Percentiles rank a stretch among this genome's conserved stretches.
Conservation (phyloP, 2,888 invertebrate genomes). For the Elgonia sp. region DNA sequence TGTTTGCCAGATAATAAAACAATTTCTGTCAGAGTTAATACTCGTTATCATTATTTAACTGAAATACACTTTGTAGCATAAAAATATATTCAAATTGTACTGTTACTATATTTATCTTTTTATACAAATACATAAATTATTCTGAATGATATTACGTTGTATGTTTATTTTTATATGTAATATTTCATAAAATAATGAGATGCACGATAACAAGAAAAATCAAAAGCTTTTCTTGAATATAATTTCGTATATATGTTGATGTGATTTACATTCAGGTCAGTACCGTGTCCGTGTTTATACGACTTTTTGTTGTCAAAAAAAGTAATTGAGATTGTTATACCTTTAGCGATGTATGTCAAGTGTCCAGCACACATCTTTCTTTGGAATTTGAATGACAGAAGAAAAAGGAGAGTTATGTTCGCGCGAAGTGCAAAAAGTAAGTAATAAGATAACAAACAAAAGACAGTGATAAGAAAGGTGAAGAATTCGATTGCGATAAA, state of each 20-base stretch:
- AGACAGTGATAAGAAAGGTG: conserved; percentile 27
- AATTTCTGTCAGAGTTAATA: too few species aligned
- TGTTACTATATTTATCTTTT: too few species aligned
- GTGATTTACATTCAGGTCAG: conserved; percentile 23
- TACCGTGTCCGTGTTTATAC: conserved; percentile 8
- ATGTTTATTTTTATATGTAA: too few species aligned
- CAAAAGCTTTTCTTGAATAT: too few species aligned
- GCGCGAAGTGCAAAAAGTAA: conserved; percentile 29
- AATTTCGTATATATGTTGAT: conserved; percentile 11
- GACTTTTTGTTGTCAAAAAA: conserved; percentile 35
- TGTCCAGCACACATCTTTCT: conserved; percentile 36
- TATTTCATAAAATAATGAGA: too few species aligned
- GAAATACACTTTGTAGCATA: too few species aligned
- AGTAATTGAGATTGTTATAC: conserved; percentile 49
- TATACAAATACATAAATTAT: too few species aligned
- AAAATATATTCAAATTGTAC: too few species aligned
- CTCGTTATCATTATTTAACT: too few species aligned
- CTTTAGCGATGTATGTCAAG: conserved; percentile 50
- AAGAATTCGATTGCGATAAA: conserved; percentile 27
- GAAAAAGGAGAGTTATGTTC: not conserved
- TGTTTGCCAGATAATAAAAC: too few species aligned
- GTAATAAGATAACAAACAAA: conserved; percentile 51
- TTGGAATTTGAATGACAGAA: conserved; percentile 46
- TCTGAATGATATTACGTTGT: too few species aligned
- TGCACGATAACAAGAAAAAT: too few species aligned